These are phyloP conservation scores for Mesoclemmys tuberculata DNA, from an alignment of 2,113 vertebrate species.

Conservation along the genomic window DNA sequence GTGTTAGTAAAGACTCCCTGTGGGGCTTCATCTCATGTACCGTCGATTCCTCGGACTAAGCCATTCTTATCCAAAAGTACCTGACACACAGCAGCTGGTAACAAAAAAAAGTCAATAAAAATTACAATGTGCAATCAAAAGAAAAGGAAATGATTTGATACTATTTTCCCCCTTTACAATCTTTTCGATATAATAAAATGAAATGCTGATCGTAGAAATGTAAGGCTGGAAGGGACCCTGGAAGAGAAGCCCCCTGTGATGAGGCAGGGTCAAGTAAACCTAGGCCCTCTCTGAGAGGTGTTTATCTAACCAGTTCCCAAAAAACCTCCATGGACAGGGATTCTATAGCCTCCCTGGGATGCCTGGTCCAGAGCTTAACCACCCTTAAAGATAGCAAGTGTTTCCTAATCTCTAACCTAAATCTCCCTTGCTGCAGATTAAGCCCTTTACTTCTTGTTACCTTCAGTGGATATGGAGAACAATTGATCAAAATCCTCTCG, in stretches of 20 bases:
- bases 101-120: not conserved
- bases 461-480: not conserved
- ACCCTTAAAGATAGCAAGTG: no score
- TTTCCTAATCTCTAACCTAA: not conserved
- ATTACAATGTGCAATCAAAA: not conserved
- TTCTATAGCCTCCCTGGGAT: not conserved
- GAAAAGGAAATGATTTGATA: not conserved
- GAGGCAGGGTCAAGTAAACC: not conserved
- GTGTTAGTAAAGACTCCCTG: not conserved
- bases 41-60: not conserved
- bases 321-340: not conserved
- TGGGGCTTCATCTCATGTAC: not conserved
- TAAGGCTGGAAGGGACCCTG: no score
- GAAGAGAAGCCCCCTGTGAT: no score
- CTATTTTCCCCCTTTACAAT: not conserved
- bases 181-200: not conserved
- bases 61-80: not conserved
- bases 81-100: not conserved
- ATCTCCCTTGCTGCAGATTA: not conserved
- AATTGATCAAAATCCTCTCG: not conserved
- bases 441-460: not conserved
- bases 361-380: not conserved
- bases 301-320: not conserved
- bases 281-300: not conserved
- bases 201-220: not conserved